Conservation (phyloP, 2,797 vertebrate genomes). For the Linurgus olivaceus region DNA sequence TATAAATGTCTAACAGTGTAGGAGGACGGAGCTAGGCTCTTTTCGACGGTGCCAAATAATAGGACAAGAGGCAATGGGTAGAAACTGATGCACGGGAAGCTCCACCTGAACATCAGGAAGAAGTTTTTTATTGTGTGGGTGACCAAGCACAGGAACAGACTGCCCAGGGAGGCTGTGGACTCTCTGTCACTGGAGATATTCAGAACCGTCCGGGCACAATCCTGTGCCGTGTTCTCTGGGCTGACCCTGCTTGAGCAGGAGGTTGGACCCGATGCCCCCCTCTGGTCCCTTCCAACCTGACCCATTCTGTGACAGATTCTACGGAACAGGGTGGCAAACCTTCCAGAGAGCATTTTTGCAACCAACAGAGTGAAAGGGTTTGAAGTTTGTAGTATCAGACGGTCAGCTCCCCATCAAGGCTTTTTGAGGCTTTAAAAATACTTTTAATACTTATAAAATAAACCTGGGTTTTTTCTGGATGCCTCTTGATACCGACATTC, state of each 20-base stretch:
- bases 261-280: accelerated
- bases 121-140: neutral
- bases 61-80: no score
- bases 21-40: neutral
- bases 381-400: accelerated
- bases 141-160: neutral
- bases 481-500: accelerated
- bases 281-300: no score
- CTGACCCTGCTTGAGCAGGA: no score
- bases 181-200: neutral
- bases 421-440: neutral
- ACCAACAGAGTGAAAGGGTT: accelerated
- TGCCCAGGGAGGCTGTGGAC: neutral
- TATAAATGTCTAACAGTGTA: neutral
- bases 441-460: neutral
- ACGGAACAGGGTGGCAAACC: accelerated
- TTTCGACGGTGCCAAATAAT: no score
- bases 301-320: neutral
- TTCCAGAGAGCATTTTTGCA: accelerated
- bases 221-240: neutral
- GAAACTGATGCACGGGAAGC: neutral
- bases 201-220: accelerated
- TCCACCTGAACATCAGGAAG: neutral
- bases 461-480: neutral
- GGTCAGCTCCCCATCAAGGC: neutral